Percentiles rank a stretch among this genome's conserved stretches.
Evolutionary conservation across 2,113 vertebrate species (phyloP).

Genomic region (Laticauda laticaudata): DNA sequence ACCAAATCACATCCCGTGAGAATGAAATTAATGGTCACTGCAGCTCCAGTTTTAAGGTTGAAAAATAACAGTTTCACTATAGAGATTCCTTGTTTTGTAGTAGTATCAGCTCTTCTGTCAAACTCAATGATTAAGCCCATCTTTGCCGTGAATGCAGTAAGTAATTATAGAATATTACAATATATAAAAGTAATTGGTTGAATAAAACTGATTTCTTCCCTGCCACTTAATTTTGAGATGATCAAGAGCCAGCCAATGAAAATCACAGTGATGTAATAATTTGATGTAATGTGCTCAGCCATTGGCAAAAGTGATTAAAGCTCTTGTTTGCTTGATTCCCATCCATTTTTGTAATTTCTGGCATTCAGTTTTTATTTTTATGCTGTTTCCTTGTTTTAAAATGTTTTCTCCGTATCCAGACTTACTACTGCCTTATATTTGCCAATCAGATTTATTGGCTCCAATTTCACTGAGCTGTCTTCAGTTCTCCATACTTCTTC

Average conservation of each 20-base stretch:
- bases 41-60: slow-evolving; percentile 56
- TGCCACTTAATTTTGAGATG: not conserved
- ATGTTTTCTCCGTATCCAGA: not conserved
- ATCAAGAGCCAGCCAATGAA: not conserved
- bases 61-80: slow-evolving; percentile 53
- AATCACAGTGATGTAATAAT: not conserved
- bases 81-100: slow-evolving; percentile 53
- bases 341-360: not conserved
- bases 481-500: not conserved
- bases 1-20: slow-evolving; percentile 39
- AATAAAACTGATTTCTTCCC: not conserved
- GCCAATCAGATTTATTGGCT: not conserved
- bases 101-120: slow-evolving; percentile 52
- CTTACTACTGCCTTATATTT: not conserved
- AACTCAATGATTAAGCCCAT: slow-evolving; percentile 47
- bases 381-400: not conserved
- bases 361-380: not conserved
- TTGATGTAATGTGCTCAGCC: not conserved
- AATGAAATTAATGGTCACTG: slow-evolving; percentile 58
- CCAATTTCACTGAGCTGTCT: not conserved
- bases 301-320: not conserved
- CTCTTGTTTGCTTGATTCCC: not conserved
- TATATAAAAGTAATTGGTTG: not conserved
- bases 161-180: slow-evolving; percentile 17
- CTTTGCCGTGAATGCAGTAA: slow-evolving; percentile 65